Percentiles rank a stretch among this genome's conserved stretches.
Conservation (phyloP, 2,113 vertebrate species). For the Scomber colias region DNA sequence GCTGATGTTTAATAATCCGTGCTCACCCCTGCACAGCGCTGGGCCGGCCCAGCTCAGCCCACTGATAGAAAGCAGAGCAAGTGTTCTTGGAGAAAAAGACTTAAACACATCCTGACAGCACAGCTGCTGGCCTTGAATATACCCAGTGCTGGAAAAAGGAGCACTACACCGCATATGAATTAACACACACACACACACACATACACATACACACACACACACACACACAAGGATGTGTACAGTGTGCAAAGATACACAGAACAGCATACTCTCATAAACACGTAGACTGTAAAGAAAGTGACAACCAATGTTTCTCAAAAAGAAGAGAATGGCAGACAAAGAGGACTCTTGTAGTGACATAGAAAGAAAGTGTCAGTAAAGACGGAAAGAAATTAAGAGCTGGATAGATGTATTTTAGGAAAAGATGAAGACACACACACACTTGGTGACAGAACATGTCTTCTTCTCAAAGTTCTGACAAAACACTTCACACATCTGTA, state of each 20-base stretch:
- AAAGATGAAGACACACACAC: conserved; percentile 3
- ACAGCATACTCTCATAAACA: conserved; percentile 13
- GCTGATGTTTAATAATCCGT: conserved; percentile 72
- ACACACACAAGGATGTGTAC: background rate
- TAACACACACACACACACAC: conserved; percentile 23
- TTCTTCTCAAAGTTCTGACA: conserved; percentile 11
- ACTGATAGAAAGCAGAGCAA: conserved; percentile 79
- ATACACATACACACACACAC: background rate
- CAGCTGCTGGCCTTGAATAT: conserved; percentile 77
- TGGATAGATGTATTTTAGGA: background rate
- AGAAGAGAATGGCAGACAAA: background rate
- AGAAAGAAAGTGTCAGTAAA: background rate
- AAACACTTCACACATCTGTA: conserved; percentile 15
- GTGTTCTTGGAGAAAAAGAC: conserved; percentile 68
- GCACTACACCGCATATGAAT: conserved; percentile 41
- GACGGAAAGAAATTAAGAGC: background rate
- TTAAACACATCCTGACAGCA: conserved; percentile 73
- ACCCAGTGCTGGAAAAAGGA: conserved; percentile 54
- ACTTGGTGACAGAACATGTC: background rate
- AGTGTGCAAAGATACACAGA: background rate
- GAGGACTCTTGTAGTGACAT: conserved; percentile 8
- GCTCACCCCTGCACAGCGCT: conserved; percentile 53
- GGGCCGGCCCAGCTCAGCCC: conserved; percentile 42
- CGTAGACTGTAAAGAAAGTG: conserved; percentile 12
- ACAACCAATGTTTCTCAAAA: conserved; percentile 26